Evolutionary conservation across 2,797 vertebrate genomes (phyloP).

Genomic region (Protonibea diacanthus): DNA sequence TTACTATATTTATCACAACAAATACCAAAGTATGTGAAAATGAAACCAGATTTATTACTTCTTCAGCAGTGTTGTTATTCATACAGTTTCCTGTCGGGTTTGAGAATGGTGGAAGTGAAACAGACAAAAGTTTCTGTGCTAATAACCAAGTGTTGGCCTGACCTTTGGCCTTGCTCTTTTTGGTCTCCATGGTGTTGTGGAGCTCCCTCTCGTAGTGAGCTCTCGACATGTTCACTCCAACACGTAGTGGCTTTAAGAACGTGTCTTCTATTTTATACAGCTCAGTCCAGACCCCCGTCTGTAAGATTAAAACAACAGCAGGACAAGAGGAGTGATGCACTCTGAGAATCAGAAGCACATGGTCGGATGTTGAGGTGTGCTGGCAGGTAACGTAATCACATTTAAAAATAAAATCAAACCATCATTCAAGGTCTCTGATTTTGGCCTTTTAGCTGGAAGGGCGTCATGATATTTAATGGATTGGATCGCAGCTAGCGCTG

Average conservation of each 20-base stretch:
- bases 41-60: background rate
- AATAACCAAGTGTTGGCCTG: background rate
- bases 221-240: slow-evolving; percentile 95
- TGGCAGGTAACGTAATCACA: background rate
- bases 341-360: background rate
- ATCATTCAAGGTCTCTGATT: background rate
- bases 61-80: background rate
- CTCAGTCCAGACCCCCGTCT: slow-evolving; percentile 92
- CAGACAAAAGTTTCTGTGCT: background rate
- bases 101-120: background rate
- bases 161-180: slow-evolving; percentile 80
- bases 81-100: background rate
- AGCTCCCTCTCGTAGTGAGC: slow-evolving; percentile 97
- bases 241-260: slow-evolving; percentile 93
- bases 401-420: background rate
- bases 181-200: slow-evolving; percentile 85
- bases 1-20: background rate
- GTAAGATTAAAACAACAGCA: slow-evolving; percentile 4
- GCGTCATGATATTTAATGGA: background rate
- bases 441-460: background rate
- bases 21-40: background rate
- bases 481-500: background rate
- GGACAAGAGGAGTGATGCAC: background rate
- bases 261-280: slow-evolving; percentile 89
- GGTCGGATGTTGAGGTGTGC: too few relatives aligned